These are phyloP conservation scores for Callimorpha dominula DNA, from an alignment of 2,888 invertebrate species.

Conservation along the genomic window DNA sequence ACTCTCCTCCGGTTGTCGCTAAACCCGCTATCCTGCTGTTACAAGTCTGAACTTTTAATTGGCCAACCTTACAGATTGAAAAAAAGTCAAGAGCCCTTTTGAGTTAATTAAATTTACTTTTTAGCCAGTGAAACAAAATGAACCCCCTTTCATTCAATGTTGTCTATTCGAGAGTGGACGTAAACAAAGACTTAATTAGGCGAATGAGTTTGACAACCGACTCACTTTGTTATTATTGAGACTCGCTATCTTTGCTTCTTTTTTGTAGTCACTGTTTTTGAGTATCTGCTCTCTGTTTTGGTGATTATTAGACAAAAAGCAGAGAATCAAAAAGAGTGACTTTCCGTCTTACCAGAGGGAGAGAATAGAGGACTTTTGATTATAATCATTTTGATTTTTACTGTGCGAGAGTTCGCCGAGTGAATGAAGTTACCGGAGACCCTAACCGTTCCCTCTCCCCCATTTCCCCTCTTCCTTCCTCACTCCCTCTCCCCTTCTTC, in stretches of 20 bases:
- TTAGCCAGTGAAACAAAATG: slow-evolving; percentile 68
- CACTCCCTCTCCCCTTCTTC: too few relatives aligned
- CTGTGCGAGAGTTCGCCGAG: too few relatives aligned
- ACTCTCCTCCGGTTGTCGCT: slow-evolving; percentile 70
- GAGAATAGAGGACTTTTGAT: too few relatives aligned
- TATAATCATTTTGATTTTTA: too few relatives aligned
- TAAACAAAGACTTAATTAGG: slow-evolving; percentile 63
- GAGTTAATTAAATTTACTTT: slow-evolving; percentile 81
- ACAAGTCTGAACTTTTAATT: slow-evolving; percentile 81
- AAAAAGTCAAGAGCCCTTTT: slow-evolving; percentile 74
- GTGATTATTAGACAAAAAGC: slow-evolving; percentile 16
- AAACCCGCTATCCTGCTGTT: slow-evolving; percentile 56
- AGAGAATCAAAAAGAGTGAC: too few relatives aligned
- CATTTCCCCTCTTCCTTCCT: too few relatives aligned
- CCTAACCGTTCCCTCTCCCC: too few relatives aligned
- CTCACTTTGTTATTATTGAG: slow-evolving; percentile 39
- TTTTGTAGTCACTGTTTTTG: slow-evolving; percentile 20
- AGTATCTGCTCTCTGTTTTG: slow-evolving; percentile 23
- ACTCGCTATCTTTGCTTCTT: slow-evolving; percentile 28
- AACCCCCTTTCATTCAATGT: slow-evolving; percentile 63
- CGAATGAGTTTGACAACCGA: slow-evolving; percentile 55
- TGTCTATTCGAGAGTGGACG: slow-evolving; percentile 59
- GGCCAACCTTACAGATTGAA: slow-evolving; percentile 77
- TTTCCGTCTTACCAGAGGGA: too few relatives aligned
- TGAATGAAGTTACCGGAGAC: too few relatives aligned